These are phyloP conservation scores for Liodrosophila aerea DNA, from an alignment of 2,888 invertebrate species.

Conservation along the genomic window DNA sequence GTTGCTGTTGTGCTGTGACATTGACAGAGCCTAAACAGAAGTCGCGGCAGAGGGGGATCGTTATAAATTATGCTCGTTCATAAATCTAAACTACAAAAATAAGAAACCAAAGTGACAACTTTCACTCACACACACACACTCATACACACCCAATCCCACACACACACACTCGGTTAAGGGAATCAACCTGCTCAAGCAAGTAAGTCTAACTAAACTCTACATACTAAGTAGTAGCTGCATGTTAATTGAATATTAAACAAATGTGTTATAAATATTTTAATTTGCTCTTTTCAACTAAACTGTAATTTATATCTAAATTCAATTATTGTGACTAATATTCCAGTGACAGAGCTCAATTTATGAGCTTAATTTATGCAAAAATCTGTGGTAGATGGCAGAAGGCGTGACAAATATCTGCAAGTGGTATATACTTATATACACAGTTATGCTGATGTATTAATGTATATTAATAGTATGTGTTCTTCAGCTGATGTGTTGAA, in stretches of 20 bases:
- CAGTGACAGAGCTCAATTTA: too few species aligned
- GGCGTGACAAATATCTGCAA: too few species aligned
- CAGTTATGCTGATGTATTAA: too few species aligned
- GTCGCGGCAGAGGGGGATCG: slow-evolving; percentile 25
- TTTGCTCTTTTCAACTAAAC: not conserved
- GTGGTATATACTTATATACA: too few species aligned
- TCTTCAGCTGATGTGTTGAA: too few species aligned
- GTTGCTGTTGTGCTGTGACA: slow-evolving; percentile 50
- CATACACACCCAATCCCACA: not conserved
- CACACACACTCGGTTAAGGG: not conserved
- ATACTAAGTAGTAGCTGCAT: not conserved
- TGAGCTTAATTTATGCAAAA: too few species aligned
- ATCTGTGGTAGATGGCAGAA: too few species aligned
- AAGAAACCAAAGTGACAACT: slow-evolving; percentile 40
- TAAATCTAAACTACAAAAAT: slow-evolving; percentile 32
- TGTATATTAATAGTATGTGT: too few species aligned
- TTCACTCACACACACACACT: slow-evolving; percentile 18
- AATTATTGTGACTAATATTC: not conserved
- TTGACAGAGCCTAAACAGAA: slow-evolving; percentile 53
- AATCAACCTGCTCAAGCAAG: slow-evolving; percentile 31
- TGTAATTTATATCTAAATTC: not conserved
- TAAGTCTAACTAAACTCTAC: slow-evolving; percentile 29
- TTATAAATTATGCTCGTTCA: slow-evolving; percentile 47
- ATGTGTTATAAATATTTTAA: not conserved
- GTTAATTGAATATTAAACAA: not conserved